A percentile compares a stretch with the other conserved stretches of the same genome.
These are phyloP conservation scores for Cyclopterus lumpus DNA, from an alignment of 2,797 vertebrate genomes.

Conservation along the genomic window DNA sequence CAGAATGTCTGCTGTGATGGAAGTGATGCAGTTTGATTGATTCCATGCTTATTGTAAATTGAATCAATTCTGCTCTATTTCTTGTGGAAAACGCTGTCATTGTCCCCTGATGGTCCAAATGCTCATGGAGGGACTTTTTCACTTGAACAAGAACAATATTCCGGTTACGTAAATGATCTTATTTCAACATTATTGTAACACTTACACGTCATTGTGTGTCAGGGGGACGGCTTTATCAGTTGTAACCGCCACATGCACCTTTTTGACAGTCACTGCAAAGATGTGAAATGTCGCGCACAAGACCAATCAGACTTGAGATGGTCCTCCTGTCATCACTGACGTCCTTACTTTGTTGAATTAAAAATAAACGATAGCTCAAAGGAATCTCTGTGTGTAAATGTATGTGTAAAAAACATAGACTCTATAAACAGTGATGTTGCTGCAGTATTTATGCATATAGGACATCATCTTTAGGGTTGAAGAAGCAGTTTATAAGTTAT, in stretches of 20 bases:
- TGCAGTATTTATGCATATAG: too few species aligned
- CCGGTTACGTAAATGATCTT: background rate
- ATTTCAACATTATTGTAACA: conserved; percentile 9
- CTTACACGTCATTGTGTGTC: too few species aligned
- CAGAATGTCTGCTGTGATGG: conserved; percentile 30
- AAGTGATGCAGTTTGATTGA: conserved; percentile 37
- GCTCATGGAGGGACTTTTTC: conserved; percentile 13
- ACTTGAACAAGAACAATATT: conserved; percentile 24
- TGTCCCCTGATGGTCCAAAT: conserved; percentile 17
- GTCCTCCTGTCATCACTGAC: background rate
- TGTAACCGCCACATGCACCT: too few species aligned
- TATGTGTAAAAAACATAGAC: too few species aligned
- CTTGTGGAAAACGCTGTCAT: conserved; percentile 18
- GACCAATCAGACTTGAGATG: background rate
- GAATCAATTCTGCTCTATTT: conserved; percentile 33
- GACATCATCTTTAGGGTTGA: too few species aligned
- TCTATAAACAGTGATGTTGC: too few species aligned
- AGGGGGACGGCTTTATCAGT: too few species aligned
- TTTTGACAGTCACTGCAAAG: background rate
- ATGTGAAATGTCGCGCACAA: background rate
- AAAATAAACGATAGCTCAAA: background rate
- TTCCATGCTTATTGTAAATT: conserved; percentile 37
- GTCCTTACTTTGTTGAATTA: background rate
- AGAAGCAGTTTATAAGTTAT: too few species aligned
- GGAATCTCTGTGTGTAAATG: too few species aligned